Evolutionary conservation across 2,888 invertebrate genomes (phyloP).

Genomic region (Erebia aethiops): DNA sequence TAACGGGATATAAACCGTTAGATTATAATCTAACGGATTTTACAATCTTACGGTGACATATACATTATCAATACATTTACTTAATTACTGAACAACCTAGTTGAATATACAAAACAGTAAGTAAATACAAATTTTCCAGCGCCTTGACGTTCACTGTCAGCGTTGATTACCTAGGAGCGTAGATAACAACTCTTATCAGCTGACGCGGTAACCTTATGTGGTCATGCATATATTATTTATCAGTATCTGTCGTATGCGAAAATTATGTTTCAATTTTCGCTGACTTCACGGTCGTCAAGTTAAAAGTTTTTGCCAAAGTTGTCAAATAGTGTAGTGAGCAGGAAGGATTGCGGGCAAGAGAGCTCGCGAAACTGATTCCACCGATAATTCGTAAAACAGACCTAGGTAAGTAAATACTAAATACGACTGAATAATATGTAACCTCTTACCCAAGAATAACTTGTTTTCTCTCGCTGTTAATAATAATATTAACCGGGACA

Average conservation of each 20-base stretch:
- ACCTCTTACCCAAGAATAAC: too few species aligned
- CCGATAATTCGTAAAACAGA: too few species aligned
- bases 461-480: too few species aligned
- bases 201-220: slow-evolving; percentile 34
- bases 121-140: slow-evolving; percentile 21
- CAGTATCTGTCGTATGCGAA: slow-evolving; percentile 19
- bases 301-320: neutral
- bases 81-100: neutral
- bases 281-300: slow-evolving; percentile 3
- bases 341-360: neutral
- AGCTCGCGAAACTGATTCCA: too few species aligned
- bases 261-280: slow-evolving; percentile 5
- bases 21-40: too few species aligned
- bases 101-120: slow-evolving; percentile 1
- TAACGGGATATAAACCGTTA: too few species aligned
- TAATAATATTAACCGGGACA: too few species aligned
- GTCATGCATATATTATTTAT: slow-evolving; percentile 22
- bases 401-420: too few species aligned
- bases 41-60: too few species aligned
- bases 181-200: slow-evolving; percentile 34
- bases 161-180: slow-evolving; percentile 33
- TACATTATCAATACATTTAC: too few species aligned
- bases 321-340: neutral
- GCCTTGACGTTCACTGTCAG: slow-evolving; percentile 33
- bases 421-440: neutral